A percentile compares a stretch with the other conserved stretches of the same genome.
phyloP scores from a whole-genome alignment of 1,140 invertebrate species.

The Drosophila cardini region DNA sequence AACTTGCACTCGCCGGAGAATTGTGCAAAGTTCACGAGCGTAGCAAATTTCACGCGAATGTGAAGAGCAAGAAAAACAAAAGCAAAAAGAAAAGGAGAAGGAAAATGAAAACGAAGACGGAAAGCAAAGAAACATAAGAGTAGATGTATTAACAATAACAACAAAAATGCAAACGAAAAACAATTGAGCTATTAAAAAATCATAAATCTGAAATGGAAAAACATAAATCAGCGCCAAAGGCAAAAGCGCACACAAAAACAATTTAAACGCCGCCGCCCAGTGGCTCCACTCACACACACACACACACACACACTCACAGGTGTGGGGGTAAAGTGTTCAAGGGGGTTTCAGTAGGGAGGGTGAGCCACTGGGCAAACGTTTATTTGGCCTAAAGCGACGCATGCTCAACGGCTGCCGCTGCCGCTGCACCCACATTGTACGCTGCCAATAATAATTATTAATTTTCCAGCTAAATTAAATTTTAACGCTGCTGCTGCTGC shows the following conservation, averaged over 20 bases:
- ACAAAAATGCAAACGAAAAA: constrained; percentile 57
- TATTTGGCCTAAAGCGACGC: constrained; percentile 35
- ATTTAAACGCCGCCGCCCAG: constrained; percentile 66
- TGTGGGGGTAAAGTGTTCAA: background rate
- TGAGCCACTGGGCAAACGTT: constrained; percentile 22
- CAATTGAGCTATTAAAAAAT: constrained; percentile 82
- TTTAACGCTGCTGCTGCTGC: constrained; percentile 66
- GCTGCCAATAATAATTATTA: constrained; percentile 75
- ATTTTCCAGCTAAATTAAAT: constrained; percentile 82
- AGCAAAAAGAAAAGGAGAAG: constrained; percentile 9
- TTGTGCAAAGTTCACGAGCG: constrained; percentile 74
- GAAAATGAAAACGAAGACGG: background rate
- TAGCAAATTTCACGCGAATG: constrained; percentile 80
- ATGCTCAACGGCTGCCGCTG: constrained; percentile 28
- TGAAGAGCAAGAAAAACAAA: constrained; percentile 47
- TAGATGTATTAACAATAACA: constrained; percentile 20
- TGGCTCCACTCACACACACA: constrained; percentile 53
- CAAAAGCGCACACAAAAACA: constrained; percentile 57
- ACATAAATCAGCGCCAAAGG: constrained; percentile 78
- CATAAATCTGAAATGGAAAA: constrained; percentile 83
- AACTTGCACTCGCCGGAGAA: constrained; percentile 51
- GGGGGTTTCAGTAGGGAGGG: background rate
- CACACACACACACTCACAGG: too few relatives aligned
- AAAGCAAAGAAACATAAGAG: background rate
- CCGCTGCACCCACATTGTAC: constrained; percentile 69